phyloP scores from a whole-genome alignment of 2,888 invertebrate genomes.

The Aethes cnicana region DNA sequence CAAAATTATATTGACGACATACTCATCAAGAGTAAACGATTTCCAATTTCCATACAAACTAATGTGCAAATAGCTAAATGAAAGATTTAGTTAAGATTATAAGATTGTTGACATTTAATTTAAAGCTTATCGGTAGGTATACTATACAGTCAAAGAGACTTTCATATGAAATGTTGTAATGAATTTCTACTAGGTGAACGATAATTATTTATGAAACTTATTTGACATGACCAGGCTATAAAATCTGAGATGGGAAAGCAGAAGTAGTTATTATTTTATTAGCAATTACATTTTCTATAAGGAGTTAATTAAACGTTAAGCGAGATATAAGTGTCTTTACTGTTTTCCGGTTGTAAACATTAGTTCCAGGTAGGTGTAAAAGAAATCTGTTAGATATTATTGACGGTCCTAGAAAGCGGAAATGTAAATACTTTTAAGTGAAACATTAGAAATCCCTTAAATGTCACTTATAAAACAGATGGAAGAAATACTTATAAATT shows the following conservation, averaged over 20 bases:
- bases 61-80: too few species aligned
- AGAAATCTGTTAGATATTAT: constrained; percentile 2
- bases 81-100: too few species aligned
- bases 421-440: too few species aligned
- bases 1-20: too few species aligned
- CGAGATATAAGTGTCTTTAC: background rate
- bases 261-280: constrained; percentile 50
- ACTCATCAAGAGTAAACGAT: too few species aligned
- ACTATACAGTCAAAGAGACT: too few species aligned
- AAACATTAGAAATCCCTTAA: too few species aligned
- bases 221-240: constrained; percentile 26
- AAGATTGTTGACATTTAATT: too few species aligned
- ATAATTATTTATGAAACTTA: constrained; percentile 34
- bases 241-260: constrained; percentile 42
- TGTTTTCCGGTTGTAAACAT: background rate
- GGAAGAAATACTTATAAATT: too few species aligned
- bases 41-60: too few species aligned
- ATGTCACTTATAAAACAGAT: too few species aligned
- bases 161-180: constrained; percentile 3
- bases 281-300: constrained; percentile 41
- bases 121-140: constrained; percentile 1
- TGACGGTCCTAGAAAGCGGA: background rate
- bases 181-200: constrained; percentile 34
- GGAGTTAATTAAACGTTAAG: constrained; percentile 13
- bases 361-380: constrained; percentile 5